Conservation (phyloP, 1,140 invertebrate species). For the Gryon sp. region DNA sequence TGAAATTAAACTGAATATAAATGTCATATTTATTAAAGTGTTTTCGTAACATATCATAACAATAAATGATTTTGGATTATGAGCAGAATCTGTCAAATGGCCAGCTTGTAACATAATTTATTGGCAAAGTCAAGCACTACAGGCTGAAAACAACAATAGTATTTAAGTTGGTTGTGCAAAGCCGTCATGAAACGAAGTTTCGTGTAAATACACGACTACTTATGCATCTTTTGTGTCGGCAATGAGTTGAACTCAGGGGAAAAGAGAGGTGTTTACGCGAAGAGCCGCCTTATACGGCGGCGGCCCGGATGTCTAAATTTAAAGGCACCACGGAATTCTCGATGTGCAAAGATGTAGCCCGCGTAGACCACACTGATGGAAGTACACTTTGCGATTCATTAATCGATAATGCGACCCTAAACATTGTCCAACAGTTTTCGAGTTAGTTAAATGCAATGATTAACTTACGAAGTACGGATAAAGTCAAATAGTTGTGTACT, state of each 20-base stretch:
- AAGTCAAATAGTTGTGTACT: too few species aligned
- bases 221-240: constrained; percentile 33
- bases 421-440: too few species aligned
- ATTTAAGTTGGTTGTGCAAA: too few species aligned
- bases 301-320: constrained; percentile 79
- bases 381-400: not conserved
- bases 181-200: not conserved
- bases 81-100: too few species aligned
- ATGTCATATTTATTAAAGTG: too few species aligned
- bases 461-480: too few species aligned
- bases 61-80: too few species aligned
- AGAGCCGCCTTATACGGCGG: constrained; percentile 77
- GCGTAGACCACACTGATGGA: not conserved
- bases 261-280: constrained; percentile 42
- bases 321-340: constrained; percentile 69
- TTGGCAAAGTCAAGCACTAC: too few species aligned
- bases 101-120: too few species aligned
- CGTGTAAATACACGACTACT: constrained; percentile 9
- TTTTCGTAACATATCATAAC: too few species aligned
- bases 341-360: constrained; percentile 4
- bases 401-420: constrained; percentile 17
- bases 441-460: not conserved
- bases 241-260: constrained; percentile 11
- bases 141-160: too few species aligned
- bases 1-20: too few species aligned